Base-by-base conservation (phyloP, 2,888 invertebrate genomes). In the Gonocerus acuteangulatus region DNA sequence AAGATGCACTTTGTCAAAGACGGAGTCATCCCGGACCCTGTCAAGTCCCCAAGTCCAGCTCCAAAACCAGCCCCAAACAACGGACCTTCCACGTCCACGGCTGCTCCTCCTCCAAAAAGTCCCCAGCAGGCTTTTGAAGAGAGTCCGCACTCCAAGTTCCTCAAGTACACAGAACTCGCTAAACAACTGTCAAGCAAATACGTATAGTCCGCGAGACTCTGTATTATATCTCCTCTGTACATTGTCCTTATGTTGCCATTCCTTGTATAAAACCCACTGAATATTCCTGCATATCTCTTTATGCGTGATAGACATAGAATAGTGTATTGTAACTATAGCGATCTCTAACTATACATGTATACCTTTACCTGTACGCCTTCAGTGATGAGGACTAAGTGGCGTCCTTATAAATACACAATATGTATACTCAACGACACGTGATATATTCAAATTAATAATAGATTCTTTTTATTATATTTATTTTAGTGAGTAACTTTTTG, bases 181-280 rank as follows among this genome's bases (percentile, higher is more conserved):
- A 95, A 95, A 78, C 95, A 96, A 79, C 81, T 96, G 75, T 95
- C 95, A 74, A 94, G 93, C 79, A 95, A 95, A 80, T 94, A 93
- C 80, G 89, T 89, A 82, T 91, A 87, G 68, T 65, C 64, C 63
- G 44, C 44, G 49, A 48, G 56, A 42, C 19, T 59, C 21, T 63
- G 61, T 63, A 49, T 19, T 61, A 61, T 63, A 60, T 48, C 15
- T 39, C 52, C 62, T 62, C 42, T 68, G 67, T 67, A 66, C 60
- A 66, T 64, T 68, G 57, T 63, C 60, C 51, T 63, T 62, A 57
- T 58, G 58, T 61, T 67, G 66, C 66, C 68, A 68, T 68, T 68
- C 68, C 68, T 67, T 65, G 64, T 67, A 67, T 62, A 67, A 65
- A 64, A 19, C 57, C 59, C 45, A 65, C 59, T 63, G 58, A 23